These are phyloP conservation scores for Lerista edwardsae DNA, from an alignment of 2,797 vertebrate species.

Conservation along the genomic window DNA sequence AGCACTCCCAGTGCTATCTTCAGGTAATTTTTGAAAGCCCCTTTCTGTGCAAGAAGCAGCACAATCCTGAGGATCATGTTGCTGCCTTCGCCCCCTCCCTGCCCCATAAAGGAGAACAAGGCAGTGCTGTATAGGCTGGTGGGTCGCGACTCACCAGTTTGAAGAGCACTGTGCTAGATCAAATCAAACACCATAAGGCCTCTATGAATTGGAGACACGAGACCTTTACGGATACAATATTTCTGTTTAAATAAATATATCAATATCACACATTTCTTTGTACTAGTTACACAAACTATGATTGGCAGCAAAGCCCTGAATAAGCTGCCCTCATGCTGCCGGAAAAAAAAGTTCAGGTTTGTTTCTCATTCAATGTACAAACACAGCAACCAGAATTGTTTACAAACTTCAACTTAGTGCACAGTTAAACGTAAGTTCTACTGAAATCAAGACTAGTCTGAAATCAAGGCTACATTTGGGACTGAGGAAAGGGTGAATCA, in stretches of 20 bases:
- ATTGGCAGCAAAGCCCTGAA: neutral
- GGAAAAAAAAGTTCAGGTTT: neutral
- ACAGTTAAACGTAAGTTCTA: neutral
- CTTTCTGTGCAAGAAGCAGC: too few relatives aligned
- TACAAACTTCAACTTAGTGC: neutral
- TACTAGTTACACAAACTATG: neutral
- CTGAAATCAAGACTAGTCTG: neutral
- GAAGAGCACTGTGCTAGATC: too few relatives aligned
- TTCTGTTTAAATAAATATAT: neutral
- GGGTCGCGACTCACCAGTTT: too few relatives aligned
- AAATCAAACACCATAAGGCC: neutral
- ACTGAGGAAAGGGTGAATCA: too few relatives aligned
- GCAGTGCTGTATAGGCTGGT: too few relatives aligned
- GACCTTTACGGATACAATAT: too few relatives aligned
- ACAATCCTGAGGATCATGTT: too few relatives aligned
- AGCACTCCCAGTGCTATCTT: too few relatives aligned
- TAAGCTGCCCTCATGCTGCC: neutral
- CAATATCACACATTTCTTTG: neutral
- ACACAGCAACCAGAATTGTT: neutral
- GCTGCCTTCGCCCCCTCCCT: too few relatives aligned
- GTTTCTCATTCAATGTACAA: neutral
- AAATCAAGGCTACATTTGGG: too few relatives aligned
- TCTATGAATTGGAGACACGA: neutral
- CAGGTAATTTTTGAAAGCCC: too few relatives aligned
- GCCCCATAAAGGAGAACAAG: too few relatives aligned